These are phyloP conservation scores for Emberiza fucata DNA, from an alignment of 2,113 vertebrate genomes.

Conservation along the genomic window DNA sequence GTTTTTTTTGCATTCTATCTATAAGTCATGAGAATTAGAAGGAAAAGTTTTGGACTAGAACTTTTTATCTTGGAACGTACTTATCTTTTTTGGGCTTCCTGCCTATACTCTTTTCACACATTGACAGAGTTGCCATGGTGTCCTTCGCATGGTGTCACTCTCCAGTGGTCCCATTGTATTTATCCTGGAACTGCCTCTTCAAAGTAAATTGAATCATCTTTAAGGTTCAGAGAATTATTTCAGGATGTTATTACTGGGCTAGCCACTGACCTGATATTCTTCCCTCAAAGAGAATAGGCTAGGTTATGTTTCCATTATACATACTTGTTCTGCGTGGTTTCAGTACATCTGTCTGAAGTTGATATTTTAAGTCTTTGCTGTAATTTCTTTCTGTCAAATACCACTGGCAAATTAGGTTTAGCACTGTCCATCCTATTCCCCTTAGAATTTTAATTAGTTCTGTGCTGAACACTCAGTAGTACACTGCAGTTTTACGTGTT, in stretches of 20 bases:
- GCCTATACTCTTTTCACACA: not conserved
- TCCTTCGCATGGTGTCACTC: not conserved
- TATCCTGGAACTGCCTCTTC: not conserved
- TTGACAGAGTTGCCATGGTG: accelerated
- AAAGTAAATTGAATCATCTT: conserved; percentile 17
- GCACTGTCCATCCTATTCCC: not conserved
- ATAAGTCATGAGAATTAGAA: not conserved
- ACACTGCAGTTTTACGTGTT: not conserved
- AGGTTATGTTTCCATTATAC: not conserved
- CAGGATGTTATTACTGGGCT: not conserved
- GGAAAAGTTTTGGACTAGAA: not conserved
- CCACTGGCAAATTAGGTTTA: not conserved
- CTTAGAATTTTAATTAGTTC: not conserved
- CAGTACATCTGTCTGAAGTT: not conserved
- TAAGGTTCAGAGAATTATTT: conserved; percentile 32
- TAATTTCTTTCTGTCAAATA: conserved; percentile 15
- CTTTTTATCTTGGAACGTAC: not conserved
- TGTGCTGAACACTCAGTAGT: not conserved
- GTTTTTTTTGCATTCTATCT: not conserved
- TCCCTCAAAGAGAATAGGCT: not conserved
- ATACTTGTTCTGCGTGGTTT: not conserved
- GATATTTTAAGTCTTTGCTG: not conserved
- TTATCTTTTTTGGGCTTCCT: not conserved
- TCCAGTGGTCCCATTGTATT: not conserved
- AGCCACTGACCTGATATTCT: not conserved